Conservation (phyloP, 2,797 vertebrate genomes). For the Poliocrania exsul region DNA sequence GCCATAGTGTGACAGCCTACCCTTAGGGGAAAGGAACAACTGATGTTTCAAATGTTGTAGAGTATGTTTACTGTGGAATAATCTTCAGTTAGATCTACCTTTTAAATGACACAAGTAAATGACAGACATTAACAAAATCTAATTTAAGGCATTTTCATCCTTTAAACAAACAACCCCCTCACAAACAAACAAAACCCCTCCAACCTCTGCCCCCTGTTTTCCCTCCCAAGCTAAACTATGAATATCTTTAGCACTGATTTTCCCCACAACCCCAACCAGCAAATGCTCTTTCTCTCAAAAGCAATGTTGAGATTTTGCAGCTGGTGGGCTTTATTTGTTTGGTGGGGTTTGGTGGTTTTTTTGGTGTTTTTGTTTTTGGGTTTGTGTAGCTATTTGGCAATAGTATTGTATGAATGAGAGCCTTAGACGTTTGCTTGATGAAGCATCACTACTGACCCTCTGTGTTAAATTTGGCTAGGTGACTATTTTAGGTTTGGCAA, state of each 20-base stretch:
- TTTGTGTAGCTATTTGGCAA: background rate
- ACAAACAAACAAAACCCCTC: background rate
- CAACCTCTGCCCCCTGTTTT: background rate
- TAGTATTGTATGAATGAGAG: background rate
- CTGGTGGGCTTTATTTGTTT: background rate
- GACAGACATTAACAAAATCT: background rate
- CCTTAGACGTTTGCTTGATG: background rate
- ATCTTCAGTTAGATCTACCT: background rate
- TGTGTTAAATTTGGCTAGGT: background rate
- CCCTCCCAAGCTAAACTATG: background rate
- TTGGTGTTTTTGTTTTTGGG: too few species aligned
- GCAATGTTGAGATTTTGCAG: background rate
- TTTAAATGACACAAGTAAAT: background rate
- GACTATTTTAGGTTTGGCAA: background rate
- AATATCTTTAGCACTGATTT: background rate
- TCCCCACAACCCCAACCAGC: background rate
- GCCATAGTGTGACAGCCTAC: background rate
- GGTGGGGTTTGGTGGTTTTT: background rate
- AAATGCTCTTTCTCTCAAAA: background rate
- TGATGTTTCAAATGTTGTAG: background rate
- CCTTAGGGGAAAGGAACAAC: background rate
- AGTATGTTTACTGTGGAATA: background rate
- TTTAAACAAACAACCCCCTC: background rate
- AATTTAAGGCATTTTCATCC: background rate
- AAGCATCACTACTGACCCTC: background rate